A percentile compares a stretch with the other conserved stretches of the same genome.
These are phyloP conservation scores for Coleophora flavipennella DNA, from an alignment of 2,888 invertebrate species.

Conservation along the genomic window DNA sequence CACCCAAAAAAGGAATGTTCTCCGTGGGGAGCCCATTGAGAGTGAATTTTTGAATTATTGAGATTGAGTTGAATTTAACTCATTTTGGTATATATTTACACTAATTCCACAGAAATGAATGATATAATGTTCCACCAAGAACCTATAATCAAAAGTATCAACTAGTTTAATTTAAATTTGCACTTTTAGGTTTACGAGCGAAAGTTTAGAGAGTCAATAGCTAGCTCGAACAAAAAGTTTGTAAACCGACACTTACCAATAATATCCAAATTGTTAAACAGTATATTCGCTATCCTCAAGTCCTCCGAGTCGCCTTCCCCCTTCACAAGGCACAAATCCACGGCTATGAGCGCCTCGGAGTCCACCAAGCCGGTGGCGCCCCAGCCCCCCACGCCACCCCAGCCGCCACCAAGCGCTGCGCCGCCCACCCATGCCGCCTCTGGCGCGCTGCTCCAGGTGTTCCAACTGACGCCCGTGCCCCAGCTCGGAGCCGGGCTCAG, in stretches of 20 bases:
- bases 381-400: conserved; percentile 73
- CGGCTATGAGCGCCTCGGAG: conserved; percentile 85
- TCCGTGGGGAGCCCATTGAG: too few species aligned
- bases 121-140: too few species aligned
- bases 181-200: too few species aligned
- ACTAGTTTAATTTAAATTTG: too few species aligned
- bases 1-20: too few species aligned
- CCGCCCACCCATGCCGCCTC: conserved; percentile 69
- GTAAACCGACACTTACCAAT: conserved; percentile 79
- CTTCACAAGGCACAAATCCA: conserved; percentile 55
- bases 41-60: too few species aligned
- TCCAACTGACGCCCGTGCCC: conserved; percentile 23
- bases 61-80: too few species aligned
- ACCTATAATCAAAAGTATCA: too few species aligned
- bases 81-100: too few species aligned
- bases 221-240: too few species aligned
- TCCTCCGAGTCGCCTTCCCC: conserved; percentile 67
- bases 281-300: conserved; percentile 85
- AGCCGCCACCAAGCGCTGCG: conserved; percentile 80
- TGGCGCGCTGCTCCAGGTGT: conserved; percentile 25
- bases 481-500: conserved; percentile 36
- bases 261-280: conserved; percentile 95
- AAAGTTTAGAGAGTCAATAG: too few species aligned
- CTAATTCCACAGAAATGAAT: too few species aligned
- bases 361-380: conserved; percentile 83